Evolutionary conservation across 2,113 vertebrate genomes (phyloP).

Genomic region (Phainopepla nitens): DNA sequence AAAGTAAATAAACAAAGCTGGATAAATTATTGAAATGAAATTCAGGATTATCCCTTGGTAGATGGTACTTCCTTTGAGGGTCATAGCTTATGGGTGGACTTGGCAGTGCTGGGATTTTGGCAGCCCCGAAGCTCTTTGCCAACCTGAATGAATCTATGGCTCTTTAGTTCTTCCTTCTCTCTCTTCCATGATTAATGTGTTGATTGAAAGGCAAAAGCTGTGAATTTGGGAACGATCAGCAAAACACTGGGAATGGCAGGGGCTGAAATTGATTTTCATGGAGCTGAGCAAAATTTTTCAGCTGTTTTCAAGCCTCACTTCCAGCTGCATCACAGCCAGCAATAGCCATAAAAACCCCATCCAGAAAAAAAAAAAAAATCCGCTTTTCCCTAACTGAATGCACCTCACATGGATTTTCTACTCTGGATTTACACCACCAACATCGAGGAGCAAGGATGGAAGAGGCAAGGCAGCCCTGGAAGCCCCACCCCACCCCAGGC

Average conservation of each 20-base stretch:
- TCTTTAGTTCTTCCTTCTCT: not conserved
- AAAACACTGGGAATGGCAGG: not conserved
- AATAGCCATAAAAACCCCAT: rapidly evolving
- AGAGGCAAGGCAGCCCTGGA: not conserved
- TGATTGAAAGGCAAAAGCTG: not conserved
- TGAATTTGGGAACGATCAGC: not conserved
- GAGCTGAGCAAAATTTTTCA: not conserved
- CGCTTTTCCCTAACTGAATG: rapidly evolving
- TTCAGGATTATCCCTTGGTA: not conserved
- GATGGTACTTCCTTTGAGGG: not conserved
- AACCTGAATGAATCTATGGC: rapidly evolving
- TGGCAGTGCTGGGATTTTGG: not conserved
- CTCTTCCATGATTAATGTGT: not conserved
- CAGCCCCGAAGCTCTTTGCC: not conserved
- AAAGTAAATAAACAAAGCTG: not conserved
- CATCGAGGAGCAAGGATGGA: not conserved
- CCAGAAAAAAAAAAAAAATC: not conserved
- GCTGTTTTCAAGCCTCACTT: not conserved
- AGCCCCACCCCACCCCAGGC: not conserved
- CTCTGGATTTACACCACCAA: not conserved
- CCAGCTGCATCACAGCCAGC: not conserved
- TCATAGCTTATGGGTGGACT: not conserved
- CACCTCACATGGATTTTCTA: not conserved
- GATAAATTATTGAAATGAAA: not conserved
- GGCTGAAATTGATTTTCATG: not conserved